phyloP scores from a whole-genome alignment of 2,113 vertebrate species.

The Lutjanus erythropterus region DNA sequence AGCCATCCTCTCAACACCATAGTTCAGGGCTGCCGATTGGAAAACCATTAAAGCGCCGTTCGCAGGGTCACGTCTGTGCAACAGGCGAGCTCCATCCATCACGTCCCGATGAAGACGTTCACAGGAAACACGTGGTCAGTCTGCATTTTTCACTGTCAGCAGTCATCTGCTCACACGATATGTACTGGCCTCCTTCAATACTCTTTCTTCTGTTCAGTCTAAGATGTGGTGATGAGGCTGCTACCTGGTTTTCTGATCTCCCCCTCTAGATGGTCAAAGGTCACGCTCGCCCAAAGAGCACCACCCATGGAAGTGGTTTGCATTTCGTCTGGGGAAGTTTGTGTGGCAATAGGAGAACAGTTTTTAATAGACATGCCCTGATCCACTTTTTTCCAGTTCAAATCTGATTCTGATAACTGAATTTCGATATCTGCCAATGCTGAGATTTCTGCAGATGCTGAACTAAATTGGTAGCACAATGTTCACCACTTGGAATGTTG shows the following conservation, averaged over 20 bases:
- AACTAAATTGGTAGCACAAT: too few species aligned
- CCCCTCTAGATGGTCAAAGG: not conserved
- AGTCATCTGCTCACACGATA: conserved; percentile 36
- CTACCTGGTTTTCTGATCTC: not conserved
- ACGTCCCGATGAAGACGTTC: conserved; percentile 51
- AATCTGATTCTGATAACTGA: too few species aligned
- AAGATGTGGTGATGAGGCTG: not conserved
- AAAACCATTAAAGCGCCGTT: conserved; percentile 58
- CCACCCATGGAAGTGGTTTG: not conserved
- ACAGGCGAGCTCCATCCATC: conserved; percentile 57
- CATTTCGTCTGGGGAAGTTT: not conserved
- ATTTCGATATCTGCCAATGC: too few species aligned
- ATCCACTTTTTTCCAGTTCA: too few species aligned
- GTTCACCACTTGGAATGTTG: too few species aligned
- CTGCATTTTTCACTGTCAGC: conserved; percentile 57
- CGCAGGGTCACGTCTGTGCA: conserved; percentile 52
- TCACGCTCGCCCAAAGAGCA: not conserved
- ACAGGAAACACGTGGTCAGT: conserved; percentile 46
- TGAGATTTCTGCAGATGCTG: too few species aligned
- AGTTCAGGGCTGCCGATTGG: conserved; percentile 55
- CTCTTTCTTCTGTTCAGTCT: not conserved
- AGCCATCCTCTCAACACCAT: conserved; percentile 47
- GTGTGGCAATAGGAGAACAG: not conserved
- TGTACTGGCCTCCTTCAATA: not conserved
- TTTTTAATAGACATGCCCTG: too few species aligned